Evolutionary conservation across 2,113 vertebrate species (phyloP).

Genomic region (Anser cygnoides): DNA sequence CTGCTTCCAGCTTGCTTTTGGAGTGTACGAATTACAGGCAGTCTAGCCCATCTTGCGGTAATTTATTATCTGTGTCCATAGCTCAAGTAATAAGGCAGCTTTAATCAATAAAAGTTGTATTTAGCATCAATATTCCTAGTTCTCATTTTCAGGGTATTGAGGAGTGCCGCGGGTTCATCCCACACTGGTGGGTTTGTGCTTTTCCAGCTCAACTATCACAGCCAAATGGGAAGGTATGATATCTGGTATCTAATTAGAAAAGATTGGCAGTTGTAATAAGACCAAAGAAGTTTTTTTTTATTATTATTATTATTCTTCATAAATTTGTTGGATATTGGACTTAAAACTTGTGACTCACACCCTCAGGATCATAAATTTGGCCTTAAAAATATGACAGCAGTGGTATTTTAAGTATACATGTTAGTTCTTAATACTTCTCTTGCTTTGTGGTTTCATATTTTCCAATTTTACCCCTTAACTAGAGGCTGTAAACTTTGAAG

Average conservation of each 20-base stretch:
- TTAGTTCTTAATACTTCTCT: background rate
- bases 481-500: background rate
- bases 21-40: accelerated
- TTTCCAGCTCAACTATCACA: background rate
- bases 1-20: background rate
- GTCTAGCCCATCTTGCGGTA: accelerated
- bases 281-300: background rate
- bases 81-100: background rate
- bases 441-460: background rate
- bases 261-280: background rate
- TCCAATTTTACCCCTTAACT: background rate
- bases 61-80: background rate
- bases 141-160: background rate
- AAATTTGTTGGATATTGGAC: background rate
- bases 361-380: background rate
- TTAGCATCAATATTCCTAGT: background rate
- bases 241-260: background rate
- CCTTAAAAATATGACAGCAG: background rate
- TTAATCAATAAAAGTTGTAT: background rate
- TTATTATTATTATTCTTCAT: background rate
- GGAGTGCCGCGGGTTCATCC: background rate
- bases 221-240: background rate
- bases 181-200: accelerated
- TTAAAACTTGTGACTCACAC: background rate
- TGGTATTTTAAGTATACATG: background rate